Evolutionary conservation across 2,888 invertebrate species (phyloP).

Genomic region (Sturmia bella): DNA sequence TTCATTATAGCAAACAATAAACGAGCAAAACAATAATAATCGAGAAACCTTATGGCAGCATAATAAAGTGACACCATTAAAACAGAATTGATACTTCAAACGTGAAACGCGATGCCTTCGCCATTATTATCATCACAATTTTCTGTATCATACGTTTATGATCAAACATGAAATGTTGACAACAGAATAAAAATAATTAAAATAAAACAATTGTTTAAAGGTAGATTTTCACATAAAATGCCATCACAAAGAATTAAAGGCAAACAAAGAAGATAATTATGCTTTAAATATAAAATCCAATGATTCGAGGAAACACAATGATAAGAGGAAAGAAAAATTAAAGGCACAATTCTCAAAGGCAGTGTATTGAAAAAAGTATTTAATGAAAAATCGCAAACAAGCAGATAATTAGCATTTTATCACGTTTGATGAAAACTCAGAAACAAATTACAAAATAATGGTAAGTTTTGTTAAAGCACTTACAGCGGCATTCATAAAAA

Average conservation of each 20-base stretch:
- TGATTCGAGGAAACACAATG: background rate
- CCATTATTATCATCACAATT: background rate
- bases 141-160: background rate
- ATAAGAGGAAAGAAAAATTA: slow-evolving; percentile 2
- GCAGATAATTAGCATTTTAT: no score
- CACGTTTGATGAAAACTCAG: no score
- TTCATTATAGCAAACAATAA: slow-evolving; percentile 42
- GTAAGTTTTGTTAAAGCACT: no score
- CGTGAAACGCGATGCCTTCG: background rate
- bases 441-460: no score
- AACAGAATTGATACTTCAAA: background rate
- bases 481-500: no score
- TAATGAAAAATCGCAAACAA: no score
- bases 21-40: background rate
- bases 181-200: slow-evolving; percentile 12
- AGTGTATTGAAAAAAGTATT: background rate
- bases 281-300: slow-evolving; percentile 19
- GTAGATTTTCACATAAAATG: background rate
- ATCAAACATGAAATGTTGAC: background rate
- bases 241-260: slow-evolving; percentile 1
- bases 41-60: background rate
- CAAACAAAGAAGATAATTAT: slow-evolving; percentile 38
- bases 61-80: background rate
- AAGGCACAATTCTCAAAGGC: background rate
- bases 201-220: slow-evolving; percentile 11